These are phyloP conservation scores for Xerus inauris DNA, from an alignment of 2,113 vertebrate genomes.

Conservation along the genomic window DNA sequence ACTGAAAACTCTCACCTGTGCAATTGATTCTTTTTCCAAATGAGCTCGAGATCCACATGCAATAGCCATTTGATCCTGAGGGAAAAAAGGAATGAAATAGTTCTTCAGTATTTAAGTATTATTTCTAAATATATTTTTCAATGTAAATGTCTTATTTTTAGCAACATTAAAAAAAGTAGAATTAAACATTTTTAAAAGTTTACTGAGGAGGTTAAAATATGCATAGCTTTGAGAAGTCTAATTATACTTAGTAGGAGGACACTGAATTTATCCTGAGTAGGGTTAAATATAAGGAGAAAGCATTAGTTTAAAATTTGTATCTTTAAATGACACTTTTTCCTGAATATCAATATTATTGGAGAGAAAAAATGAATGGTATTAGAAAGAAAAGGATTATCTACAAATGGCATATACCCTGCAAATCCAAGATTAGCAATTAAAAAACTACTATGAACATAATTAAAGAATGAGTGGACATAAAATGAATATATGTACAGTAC, in stretches of 20 bases:
- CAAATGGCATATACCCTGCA: not conserved
- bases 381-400: not conserved
- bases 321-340: not conserved
- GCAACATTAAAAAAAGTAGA: not conserved
- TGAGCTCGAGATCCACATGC: conserved; percentile 99
- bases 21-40: conserved; percentile 94
- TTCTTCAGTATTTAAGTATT: not conserved
- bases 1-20: conserved; percentile 88
- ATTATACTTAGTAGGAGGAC: not conserved
- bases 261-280: not conserved
- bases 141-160: not conserved
- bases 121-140: conserved; percentile 27
- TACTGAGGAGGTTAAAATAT: not conserved
- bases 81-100: conserved; percentile 37
- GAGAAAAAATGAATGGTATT: not conserved
- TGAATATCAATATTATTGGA: not conserved
- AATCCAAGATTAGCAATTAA: not conserved
- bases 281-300: not conserved
- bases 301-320: not conserved
- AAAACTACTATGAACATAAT: not conserved
- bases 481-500: not conserved
- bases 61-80: conserved; percentile 94
- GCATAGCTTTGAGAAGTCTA: not conserved
- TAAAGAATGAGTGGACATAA: not conserved
- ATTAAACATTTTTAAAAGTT: conserved; percentile 17